Evolutionary conservation across 2,888 invertebrate genomes (phyloP), one percentile per base, ranked within the genome.

Genomic region (Cheilosia vulpina): DNA sequence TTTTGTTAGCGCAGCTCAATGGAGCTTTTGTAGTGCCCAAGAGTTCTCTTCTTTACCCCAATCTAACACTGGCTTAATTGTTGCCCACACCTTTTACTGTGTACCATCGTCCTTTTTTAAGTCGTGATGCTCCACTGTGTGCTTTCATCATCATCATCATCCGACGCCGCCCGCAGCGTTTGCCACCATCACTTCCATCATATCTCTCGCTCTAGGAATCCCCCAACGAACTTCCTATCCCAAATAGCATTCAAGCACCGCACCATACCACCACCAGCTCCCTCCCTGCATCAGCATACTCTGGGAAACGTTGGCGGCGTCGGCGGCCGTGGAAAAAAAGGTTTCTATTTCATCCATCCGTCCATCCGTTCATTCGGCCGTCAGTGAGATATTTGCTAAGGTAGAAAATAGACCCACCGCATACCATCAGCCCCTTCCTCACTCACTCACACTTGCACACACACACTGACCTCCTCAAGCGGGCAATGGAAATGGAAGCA

Each of bases 341-440:
- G 84, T 80, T 84, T 84, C 79, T 84, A 84, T 84, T 80, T 75
- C 79, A 84, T 84, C 75, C 69, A 62, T 79, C 78, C 83, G 66
- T 82, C 77, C 71, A 82, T 84, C 80, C 80, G 79, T 71, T 75
- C 84, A 76, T 84, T 80, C 84, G 84, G 75, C 65, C 75, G 75
- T 80, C 75, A 80, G 75, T 84, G 84, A 84, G 84, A 79, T 80
- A 79, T 84, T 84, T 84, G 84, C 84, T 58, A 84, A 80, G 80
- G 84, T 84, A 75, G 84, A 84, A 84, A 84, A 80, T 84, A 84
- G 75, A 84, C 84, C 69, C 69, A 62, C 79, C 17, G 17, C 71
- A 73, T 38, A 38, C 13, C 38, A 38, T 9, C 38, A 1, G 4
- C 38, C 38, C 38, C 38, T 11, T 21, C 60, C 24, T n/a, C 66